Percentiles rank a stretch among this genome's conserved stretches.
Conservation (phyloP, 2,888 invertebrate genomes). For the Heliconius aoede region DNA sequence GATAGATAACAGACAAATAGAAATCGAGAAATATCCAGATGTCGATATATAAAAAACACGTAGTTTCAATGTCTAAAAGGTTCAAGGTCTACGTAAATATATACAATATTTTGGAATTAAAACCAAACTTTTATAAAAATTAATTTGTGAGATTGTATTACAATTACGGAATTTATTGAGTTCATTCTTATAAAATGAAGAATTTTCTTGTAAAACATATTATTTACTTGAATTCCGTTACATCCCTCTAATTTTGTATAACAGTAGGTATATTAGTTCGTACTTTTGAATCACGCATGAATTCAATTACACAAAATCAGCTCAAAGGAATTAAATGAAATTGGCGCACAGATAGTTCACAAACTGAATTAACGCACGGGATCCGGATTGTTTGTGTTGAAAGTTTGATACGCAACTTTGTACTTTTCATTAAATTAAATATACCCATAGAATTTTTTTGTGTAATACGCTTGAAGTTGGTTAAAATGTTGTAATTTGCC, state of each 20-base stretch:
- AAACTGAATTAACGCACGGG: not conserved
- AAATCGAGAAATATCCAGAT: no score
- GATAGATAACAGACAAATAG: no score
- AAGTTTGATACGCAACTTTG: not conserved
- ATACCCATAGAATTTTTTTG: no score
- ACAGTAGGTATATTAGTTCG: not conserved
- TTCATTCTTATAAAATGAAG: no score
- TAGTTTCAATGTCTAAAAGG: no score
- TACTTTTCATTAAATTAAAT: not conserved
- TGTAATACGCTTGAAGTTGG: no score
- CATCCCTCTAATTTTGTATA: not conserved
- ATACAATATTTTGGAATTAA: no score
- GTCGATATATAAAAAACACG: no score
- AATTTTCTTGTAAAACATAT: not conserved
- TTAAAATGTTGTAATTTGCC: not conserved
- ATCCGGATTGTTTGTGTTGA: not conserved
- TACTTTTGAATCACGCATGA: not conserved
- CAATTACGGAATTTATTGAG: no score
- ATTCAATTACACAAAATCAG: not conserved
- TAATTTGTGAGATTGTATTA: no score
- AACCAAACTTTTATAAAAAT: no score
- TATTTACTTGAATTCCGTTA: not conserved
- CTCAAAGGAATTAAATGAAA: slow-evolving; percentile 10
- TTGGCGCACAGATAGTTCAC: slow-evolving; percentile 1
- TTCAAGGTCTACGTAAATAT: no score